Evolutionary conservation across 2,888 invertebrate genomes (phyloP).

Genomic region (Ophion ventricosus): DNA sequence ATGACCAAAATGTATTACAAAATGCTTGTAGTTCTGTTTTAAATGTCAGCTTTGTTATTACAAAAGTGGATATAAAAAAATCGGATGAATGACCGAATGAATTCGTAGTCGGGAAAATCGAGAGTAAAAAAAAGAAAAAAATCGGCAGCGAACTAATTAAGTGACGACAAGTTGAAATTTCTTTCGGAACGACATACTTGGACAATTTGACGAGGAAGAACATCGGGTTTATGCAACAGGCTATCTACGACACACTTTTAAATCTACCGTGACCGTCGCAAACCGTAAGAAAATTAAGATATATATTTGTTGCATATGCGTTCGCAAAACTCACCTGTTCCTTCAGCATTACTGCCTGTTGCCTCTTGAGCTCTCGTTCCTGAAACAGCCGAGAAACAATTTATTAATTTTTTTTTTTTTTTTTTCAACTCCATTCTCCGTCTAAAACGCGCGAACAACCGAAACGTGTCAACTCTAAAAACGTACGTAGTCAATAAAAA

Average conservation of each 20-base stretch:
- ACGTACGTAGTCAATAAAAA: too few species aligned
- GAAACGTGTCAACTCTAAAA: not conserved
- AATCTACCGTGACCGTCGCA: constrained; percentile 62
- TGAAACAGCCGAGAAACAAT: constrained; percentile 82
- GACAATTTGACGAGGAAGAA: constrained; percentile 58
- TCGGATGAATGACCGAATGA: too few species aligned
- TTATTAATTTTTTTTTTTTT: constrained; percentile 24
- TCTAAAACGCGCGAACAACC: not conserved
- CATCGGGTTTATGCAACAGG: constrained; percentile 70
- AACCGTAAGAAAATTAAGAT: constrained; percentile 16
- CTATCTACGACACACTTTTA: constrained; percentile 75
- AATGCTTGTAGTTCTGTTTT: too few species aligned
- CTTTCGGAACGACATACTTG: not conserved
- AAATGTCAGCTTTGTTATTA: too few species aligned
- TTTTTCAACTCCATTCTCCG: not conserved
- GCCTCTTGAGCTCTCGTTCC: constrained; percentile 96
- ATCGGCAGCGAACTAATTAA: not conserved
- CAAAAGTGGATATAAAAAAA: too few species aligned
- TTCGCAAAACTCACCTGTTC: constrained; percentile 90
- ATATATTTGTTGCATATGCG: not conserved
- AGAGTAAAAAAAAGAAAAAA: not conserved
- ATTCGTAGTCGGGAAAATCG: not conserved
- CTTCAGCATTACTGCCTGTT: constrained; percentile 94
- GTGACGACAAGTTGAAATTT: not conserved
- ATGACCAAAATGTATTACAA: too few species aligned